Evolutionary conservation across 2,113 vertebrate species (phyloP), one percentile per base, ranked within the genome.

Genomic region (Ammospiza nelsoni): DNA sequence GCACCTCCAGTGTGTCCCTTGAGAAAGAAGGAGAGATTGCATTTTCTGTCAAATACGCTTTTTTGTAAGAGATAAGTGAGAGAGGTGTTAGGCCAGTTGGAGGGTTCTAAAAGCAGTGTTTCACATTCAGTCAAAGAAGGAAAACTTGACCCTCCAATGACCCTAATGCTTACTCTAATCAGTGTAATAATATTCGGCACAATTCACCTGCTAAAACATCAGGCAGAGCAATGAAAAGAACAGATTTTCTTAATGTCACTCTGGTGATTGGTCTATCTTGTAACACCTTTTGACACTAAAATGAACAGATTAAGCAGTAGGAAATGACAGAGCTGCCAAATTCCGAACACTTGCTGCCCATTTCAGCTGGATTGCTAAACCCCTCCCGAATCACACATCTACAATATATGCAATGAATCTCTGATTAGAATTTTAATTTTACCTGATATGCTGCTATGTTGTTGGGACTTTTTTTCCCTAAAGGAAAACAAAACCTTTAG

Each of bases 201-300:
- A 78, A 91, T 72, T 92, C 86, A 71, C 89, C 52, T 49, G n/a
- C 31, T 61, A 74, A 91, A 72, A 44, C 5, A 0, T 33, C 61
- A 87, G 29, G 18, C 33, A 81, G 48, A 78, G 48, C 17, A 90
- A 87, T 9, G 25, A 43, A 74, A 82, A 84, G 31, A 89, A 63
- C 33, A 54, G 11, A 72, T 87, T 94, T 90, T 68, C 77, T 61
- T 92, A 87, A 94, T 59, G 74, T 89, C 81, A 84, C 57, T 75
- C n/a, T 31, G 57, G 39, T 89, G 84, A 92, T 73, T 65, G 41
- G 37, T 92, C 35, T 87, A 22, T 78, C n/a, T 68, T 72, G 16
- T 65, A 82, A 93, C 92, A 92, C 69, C 27, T 84, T 92, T 71
- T 79, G 92, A 94, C 84, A 73, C 39, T 68, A 82, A 87, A 94